phyloP scores from a whole-genome alignment of 2,888 invertebrate species.

The Drosophila conformis region DNA sequence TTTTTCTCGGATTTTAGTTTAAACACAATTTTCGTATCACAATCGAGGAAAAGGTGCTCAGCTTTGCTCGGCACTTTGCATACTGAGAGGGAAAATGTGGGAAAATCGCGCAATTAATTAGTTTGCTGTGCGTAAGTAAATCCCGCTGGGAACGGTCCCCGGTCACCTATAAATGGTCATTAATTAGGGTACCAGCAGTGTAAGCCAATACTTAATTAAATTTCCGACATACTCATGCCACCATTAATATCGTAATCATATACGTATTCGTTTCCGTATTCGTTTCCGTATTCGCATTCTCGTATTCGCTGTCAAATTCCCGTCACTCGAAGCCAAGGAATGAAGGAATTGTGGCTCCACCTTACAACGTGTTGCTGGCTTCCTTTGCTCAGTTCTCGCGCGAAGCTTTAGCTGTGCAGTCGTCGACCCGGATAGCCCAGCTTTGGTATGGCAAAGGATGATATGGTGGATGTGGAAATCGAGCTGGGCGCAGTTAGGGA shows the following conservation, averaged over 20 bases:
- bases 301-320: conserved; percentile 45
- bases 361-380: conserved; percentile 17
- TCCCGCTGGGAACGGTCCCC: conserved; percentile 25
- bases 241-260: background rate
- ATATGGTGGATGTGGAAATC: conserved; percentile 24
- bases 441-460: conserved; percentile 47
- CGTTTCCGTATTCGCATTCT: background rate
- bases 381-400: conserved; percentile 62
- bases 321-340: conserved; percentile 61
- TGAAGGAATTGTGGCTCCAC: conserved; percentile 32
- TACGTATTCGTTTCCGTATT: background rate
- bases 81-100: conserved; percentile 2
- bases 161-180: conserved; percentile 32
- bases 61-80: background rate
- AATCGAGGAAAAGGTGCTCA: conserved; percentile 8
- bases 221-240: background rate
- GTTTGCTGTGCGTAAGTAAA: background rate
- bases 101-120: conserved; percentile 60
- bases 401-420: conserved; percentile 53
- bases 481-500: conserved; percentile 20
- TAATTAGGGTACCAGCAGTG: conserved; percentile 70
- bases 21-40: background rate
- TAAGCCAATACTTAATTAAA: conserved; percentile 44
- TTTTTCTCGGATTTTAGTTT: background rate
- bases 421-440: conserved; percentile 22